Base-by-base conservation (phyloP, 2,797 vertebrate genomes). In the Pempheris klunzingeri region DNA sequence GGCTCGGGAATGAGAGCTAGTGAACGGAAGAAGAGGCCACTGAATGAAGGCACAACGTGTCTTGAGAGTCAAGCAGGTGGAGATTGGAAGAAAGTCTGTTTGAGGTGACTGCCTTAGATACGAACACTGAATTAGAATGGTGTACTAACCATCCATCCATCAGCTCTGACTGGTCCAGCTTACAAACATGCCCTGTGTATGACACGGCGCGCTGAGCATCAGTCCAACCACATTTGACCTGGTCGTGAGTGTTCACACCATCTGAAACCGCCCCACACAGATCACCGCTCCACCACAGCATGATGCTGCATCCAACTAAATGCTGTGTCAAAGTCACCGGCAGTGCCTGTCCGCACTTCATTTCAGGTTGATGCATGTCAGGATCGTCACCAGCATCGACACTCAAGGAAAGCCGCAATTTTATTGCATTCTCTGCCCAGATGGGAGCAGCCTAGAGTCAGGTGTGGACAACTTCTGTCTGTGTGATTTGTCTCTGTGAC, bases 11-110 rank as follows among this genome's bases (percentile, higher is more conserved):
- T 41, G 43, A 30, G 43, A 50, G 43, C 5, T 8, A 28, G 63
- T 49, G 58, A 69, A 34, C 71, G 46, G 49, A 66, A 49, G 63
- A 30, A 7, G 72, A 65, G 50, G 53, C 58, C 15, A 2, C 39
- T 81, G 70, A 79, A 77, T 41, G 60, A 63, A 57, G 69, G 41
- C 66, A 63, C 65, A 30, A 74, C 60, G 75, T 82, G 79, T 73
- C 58, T 26, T 77, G 70, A 59, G 57, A 70, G 72, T 66, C 60
- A 80, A 77, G 71, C 44, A 55, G 61, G 54, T 39, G 52, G 36
- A 52, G 57, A 41, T 30, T 34, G 24, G 47, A 65, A 38, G 52
- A 44, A 55, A 53, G 64, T 46, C 46, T 46, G 39, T 53, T 69
- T 64, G 24, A 69, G 52, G 41, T 34, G 26, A 55, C 58, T 57